A percentile compares a stretch with the other conserved stretches of the same genome.
Evolutionary conservation across 2,113 vertebrate genomes (phyloP).

Genomic region (Rousettus leschenaultii): DNA sequence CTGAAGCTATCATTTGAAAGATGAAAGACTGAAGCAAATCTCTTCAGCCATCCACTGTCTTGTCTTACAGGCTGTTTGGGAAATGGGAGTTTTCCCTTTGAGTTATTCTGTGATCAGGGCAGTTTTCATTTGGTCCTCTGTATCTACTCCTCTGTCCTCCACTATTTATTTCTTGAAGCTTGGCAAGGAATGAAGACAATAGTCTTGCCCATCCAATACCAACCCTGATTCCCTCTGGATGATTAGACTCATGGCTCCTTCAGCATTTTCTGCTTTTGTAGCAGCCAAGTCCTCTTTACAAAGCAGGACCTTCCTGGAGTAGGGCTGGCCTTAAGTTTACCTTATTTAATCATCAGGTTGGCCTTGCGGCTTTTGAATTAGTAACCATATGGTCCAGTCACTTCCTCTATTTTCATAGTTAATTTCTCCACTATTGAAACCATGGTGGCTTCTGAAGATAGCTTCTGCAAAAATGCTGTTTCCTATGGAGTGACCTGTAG

Average conservation of each 20-base stretch:
- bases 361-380: background rate
- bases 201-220: background rate
- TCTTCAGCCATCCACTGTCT: background rate
- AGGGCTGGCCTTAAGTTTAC: background rate
- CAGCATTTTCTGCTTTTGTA: background rate
- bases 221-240: background rate
- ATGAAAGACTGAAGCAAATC: background rate
- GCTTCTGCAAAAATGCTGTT: background rate
- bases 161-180: background rate
- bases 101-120: background rate
- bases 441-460: background rate
- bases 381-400: background rate
- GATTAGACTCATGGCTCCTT: background rate
- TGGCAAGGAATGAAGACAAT: background rate
- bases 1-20: slow-evolving; percentile 5
- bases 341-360: background rate
- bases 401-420: background rate
- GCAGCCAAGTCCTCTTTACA: background rate
- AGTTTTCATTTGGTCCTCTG: background rate
- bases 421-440: background rate
- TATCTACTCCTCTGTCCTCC: background rate
- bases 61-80: background rate
- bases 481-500: background rate
- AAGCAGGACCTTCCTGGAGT: background rate
- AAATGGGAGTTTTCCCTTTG: background rate